phyloP scores from a whole-genome alignment of 1,140 invertebrate species.

The Belonocnema kinseyi region DNA sequence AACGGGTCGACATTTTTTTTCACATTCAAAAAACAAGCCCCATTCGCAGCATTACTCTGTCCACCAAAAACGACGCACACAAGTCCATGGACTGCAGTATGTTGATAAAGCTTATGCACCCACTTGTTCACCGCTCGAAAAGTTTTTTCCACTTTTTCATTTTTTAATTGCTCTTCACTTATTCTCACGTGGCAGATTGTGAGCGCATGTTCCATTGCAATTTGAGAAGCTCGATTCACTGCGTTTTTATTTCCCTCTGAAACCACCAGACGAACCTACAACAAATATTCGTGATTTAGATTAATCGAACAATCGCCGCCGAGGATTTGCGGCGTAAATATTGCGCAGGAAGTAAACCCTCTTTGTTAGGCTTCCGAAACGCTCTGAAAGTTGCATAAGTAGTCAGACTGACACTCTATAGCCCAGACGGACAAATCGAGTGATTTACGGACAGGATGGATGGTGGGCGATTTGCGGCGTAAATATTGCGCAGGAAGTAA shows the following conservation, averaged over 20 bases:
- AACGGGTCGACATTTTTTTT: slow-evolving; percentile 60
- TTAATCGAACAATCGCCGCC: no score
- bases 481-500: no score
- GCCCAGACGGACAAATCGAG: no score
- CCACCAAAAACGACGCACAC: slow-evolving; percentile 79
- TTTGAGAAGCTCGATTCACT: slow-evolving; percentile 75
- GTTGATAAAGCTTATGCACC: slow-evolving; percentile 79
- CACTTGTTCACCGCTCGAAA: slow-evolving; percentile 78
- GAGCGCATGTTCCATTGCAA: slow-evolving; percentile 74
- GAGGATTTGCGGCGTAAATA: no score
- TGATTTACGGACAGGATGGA: neutral
- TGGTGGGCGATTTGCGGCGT: no score
- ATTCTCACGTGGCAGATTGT: slow-evolving; percentile 80
- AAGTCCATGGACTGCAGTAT: slow-evolving; percentile 75
- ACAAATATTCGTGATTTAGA: slow-evolving; percentile 1
- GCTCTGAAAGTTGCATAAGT: no score
- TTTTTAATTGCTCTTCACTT: slow-evolving; percentile 63
- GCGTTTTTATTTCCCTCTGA: slow-evolving; percentile 74
- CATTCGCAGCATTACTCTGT: slow-evolving; percentile 70
- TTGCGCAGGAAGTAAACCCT: no score
- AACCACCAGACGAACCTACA: slow-evolving; percentile 65
- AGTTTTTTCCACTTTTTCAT: slow-evolving; percentile 70
- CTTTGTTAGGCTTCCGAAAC: no score
- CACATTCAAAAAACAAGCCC: slow-evolving; percentile 75
- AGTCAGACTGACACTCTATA: no score